These are phyloP conservation scores for Drosophila pegasa DNA, from an alignment of 2,888 invertebrate species.

Conservation along the genomic window DNA sequence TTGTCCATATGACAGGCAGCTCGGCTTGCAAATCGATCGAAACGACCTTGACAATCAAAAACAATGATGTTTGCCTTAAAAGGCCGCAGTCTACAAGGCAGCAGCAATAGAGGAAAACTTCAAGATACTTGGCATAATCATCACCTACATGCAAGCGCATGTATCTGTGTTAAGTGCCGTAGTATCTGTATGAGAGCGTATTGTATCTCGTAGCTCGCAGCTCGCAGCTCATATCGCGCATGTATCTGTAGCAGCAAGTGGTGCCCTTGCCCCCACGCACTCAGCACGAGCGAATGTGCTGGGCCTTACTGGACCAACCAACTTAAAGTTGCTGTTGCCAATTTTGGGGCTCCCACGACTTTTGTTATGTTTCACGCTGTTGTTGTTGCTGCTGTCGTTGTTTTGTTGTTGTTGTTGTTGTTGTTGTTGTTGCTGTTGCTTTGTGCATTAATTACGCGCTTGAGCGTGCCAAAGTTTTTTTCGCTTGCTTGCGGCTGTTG, in stretches of 20 bases:
- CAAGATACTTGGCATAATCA: slow-evolving; percentile 50
- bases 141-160: slow-evolving; percentile 41
- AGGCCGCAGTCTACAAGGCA: slow-evolving; percentile 51
- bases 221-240: slow-evolving; percentile 5
- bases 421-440: slow-evolving; percentile 35
- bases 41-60: slow-evolving; percentile 80
- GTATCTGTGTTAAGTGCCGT: slow-evolving; percentile 40
- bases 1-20: slow-evolving; percentile 51
- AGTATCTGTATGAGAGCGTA: slow-evolving; percentile 34
- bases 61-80: slow-evolving; percentile 65
- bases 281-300: slow-evolving; percentile 18
- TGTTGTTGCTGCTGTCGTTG: slow-evolving; percentile 4
- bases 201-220: slow-evolving; percentile 26
- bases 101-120: slow-evolving; percentile 28
- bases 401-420: slow-evolving; percentile 9
- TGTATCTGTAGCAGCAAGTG: slow-evolving; percentile 42
- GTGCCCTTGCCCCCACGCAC: slow-evolving; percentile 50
- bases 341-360: slow-evolving; percentile 75
- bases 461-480: slow-evolving; percentile 70
- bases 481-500: slow-evolving; percentile 49
- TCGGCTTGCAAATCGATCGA: slow-evolving; percentile 62
- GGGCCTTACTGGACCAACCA: slow-evolving; percentile 42
- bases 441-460: slow-evolving; percentile 80
- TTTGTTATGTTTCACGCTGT: slow-evolving; percentile 39
- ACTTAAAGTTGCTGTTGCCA: slow-evolving; percentile 68